Conservation (phyloP, 2,797 vertebrate genomes). For the Neosilurus hyrtlii region DNA sequence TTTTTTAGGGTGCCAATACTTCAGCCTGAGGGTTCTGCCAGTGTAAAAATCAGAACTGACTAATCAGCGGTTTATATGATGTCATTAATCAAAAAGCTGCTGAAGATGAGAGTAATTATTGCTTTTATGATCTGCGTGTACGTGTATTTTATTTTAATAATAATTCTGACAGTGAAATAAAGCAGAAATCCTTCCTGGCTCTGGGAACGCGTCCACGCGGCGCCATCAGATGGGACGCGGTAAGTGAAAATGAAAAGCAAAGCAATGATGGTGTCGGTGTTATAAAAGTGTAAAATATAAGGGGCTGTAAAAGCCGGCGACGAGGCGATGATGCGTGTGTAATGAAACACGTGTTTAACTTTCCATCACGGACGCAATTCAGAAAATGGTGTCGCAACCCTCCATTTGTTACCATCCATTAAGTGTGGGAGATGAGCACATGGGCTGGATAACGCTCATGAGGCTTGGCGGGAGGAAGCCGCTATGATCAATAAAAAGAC, state of each 20-base stretch:
- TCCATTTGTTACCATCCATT: conserved; percentile 33
- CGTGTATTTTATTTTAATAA: not conserved
- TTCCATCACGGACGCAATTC: conserved; percentile 44
- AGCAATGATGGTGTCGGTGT: conserved; percentile 17
- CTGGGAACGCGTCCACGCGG: not conserved
- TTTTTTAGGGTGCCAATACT: not conserved
- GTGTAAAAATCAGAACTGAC: not conserved
- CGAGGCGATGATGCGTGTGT: not conserved
- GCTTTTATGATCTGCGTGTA: not conserved
- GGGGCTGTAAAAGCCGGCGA: conserved; percentile 8
- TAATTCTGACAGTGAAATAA: not conserved
- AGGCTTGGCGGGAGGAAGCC: conserved; percentile 15
- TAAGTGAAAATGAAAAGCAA: conserved; percentile 12
- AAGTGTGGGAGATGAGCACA: conserved; percentile 36
- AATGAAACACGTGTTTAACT: conserved; percentile 48
- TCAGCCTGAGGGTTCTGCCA: not conserved
- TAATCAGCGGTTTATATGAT: not conserved
- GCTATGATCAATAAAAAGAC: conserved; percentile 20
- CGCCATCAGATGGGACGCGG: not conserved
- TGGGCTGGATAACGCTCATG: conserved; percentile 5
- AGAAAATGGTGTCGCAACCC: conserved; percentile 34
- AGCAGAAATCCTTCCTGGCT: not conserved
- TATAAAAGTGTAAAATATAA: conserved; percentile 40
- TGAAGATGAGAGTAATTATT: not conserved
- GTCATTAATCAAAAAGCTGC: not conserved